phyloP scores from a whole-genome alignment of 2,113 vertebrate species.

The Pogonocichla stellata region DNA sequence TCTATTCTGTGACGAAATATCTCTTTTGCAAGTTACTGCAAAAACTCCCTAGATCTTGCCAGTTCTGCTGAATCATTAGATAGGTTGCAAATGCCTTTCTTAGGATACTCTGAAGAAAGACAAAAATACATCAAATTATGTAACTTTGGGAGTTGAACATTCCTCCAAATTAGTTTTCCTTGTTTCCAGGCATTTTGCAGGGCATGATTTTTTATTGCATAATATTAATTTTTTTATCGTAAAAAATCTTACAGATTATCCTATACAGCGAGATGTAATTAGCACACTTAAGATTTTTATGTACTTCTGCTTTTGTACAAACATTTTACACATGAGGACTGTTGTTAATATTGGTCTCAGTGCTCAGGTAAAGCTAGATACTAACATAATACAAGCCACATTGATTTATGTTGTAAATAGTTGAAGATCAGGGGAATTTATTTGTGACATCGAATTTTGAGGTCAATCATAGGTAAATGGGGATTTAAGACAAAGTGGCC shows the following conservation, averaged over 20 bases:
- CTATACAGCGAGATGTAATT: not conserved
- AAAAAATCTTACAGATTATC: not conserved
- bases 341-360: not conserved
- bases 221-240: not conserved
- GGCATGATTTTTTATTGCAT: not conserved
- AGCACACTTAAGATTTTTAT: not conserved
- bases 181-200: not conserved
- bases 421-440: not conserved
- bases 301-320: not conserved
- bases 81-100: not conserved
- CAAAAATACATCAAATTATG: not conserved
- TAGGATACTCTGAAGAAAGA: not conserved
- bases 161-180: not conserved
- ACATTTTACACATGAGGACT: not conserved
- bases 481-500: not conserved
- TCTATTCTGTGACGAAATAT: not conserved
- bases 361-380: not conserved
- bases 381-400: not conserved
- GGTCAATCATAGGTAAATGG: not conserved
- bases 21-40: not conserved
- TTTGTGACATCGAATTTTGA: not conserved
- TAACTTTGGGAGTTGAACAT: not conserved
- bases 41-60: not conserved
- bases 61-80: not conserved
- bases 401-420: not conserved